Base-by-base conservation (phyloP, 2,797 vertebrate species). In the Sebastes umbrosus region DNA sequence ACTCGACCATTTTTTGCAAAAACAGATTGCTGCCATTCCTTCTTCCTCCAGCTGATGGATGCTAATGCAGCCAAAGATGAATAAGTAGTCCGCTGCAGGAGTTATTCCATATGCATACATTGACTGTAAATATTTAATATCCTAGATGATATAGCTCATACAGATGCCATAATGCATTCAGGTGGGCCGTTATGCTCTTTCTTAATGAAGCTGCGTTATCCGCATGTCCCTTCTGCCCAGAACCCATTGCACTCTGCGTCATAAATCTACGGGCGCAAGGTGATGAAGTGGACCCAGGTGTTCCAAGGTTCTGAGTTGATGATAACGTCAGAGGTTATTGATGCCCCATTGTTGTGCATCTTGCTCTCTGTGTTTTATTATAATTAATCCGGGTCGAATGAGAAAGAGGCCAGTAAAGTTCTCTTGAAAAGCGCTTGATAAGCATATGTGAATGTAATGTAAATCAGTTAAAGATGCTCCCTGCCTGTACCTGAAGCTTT, bases 201-300 rank as follows among this genome's bases (percentile, higher is more conserved):
- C 68, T 83, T 92, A 94, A 95, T 94, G 88, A 94, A 95, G 91
- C 90, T 75, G 79, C 76, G 79, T 92, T 90, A 92, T 82, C 92
- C 83, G 60, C 74, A 73, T 68, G 81, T 84, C 86, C 90, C 82
- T 85, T 83, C 90, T 86, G 85, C 87, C 84, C 52, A 13, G 70
- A 87, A 76, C 69, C 80, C 75, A 68, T 46, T 76, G 88, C 76
- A 32, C 86, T 57, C 57, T 4, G 31, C 69, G 22, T 90, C 89
- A 94, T 93, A 94, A 95, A 96, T 93, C 92, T 91, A 43, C 80
- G 64, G 79, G 39, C 83, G 24, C 64, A 16, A 55, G 72, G 87
- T 95, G 93, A 96, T 95, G 91, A 92, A 96, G 93, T 94, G 88
- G 90, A 87, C 88, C 92, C 94, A 95, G 95, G 94, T 96, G 95